A percentile compares a stretch with the other conserved stretches of the same genome.
phyloP scores from a whole-genome alignment of 2,113 vertebrate species.

The Conger conger region DNA sequence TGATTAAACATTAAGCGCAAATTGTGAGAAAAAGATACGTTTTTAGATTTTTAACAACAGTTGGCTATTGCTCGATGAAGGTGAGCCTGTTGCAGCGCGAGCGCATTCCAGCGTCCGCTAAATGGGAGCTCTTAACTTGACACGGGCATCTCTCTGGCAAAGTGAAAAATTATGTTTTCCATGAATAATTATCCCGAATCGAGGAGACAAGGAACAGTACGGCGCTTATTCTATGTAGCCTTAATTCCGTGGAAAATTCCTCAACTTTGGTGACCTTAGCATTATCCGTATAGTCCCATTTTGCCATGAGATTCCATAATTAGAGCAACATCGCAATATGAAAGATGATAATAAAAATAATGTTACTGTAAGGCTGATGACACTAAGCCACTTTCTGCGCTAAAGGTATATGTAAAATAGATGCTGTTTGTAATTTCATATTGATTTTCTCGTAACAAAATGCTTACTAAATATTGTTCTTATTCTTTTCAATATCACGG shows the following conservation, averaged over 20 bases:
- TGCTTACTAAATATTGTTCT: not conserved
- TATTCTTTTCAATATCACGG: not conserved
- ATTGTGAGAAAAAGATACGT: not conserved
- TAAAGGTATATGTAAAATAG: not conserved
- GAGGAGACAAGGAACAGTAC: not conserved
- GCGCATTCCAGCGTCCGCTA: not conserved
- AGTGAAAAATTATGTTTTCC: slow-evolving; percentile 6
- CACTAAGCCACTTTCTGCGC: not conserved
- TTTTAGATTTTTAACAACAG: not conserved
- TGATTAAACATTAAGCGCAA: not conserved
- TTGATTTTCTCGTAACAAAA: not conserved
- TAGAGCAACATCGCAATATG: not conserved
- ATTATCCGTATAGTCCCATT: not conserved
- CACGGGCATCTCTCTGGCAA: not conserved
- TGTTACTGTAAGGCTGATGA: no score
- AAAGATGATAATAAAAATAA: not conserved
- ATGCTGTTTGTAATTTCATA: not conserved
- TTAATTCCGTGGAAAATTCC: slow-evolving; percentile 5
- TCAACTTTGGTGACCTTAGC: slow-evolving; percentile 1
- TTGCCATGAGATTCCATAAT: not conserved
- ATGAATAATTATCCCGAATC: slow-evolving; percentile 5
- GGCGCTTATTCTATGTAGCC: not conserved
- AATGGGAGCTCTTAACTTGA: slow-evolving; percentile 3
- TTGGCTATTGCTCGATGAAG: not conserved
- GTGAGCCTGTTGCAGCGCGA: not conserved